Conservation (phyloP, 2,113 vertebrate genomes). For the Eolophus roseicapilla region DNA sequence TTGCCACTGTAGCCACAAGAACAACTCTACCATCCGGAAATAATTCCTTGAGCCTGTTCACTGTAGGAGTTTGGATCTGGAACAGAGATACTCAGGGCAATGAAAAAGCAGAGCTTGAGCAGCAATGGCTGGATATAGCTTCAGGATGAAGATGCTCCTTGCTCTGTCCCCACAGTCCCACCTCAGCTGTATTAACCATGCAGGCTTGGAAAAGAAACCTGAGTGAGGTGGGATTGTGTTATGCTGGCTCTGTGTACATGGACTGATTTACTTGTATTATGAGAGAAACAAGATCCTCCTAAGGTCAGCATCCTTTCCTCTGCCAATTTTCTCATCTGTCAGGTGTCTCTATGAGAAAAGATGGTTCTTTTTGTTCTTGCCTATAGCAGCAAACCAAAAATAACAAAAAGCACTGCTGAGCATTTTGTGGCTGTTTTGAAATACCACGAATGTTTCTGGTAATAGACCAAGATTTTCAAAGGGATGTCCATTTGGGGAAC, state of each 20-base stretch:
- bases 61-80: neutral
- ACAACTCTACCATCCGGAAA: neutral
- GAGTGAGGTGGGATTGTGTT: neutral
- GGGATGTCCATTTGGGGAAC: neutral
- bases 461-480: conserved; percentile 17
- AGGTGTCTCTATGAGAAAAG: neutral
- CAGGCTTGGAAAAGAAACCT: neutral
- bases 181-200: neutral
- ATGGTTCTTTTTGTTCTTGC: neutral
- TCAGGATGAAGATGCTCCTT: neutral
- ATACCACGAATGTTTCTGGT: neutral
- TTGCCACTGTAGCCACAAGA: neutral
- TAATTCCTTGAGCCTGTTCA: neutral
- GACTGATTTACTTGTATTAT: neutral
- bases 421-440: neutral
- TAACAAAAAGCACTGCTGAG: neutral
- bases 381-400: neutral
- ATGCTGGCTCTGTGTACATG: neutral
- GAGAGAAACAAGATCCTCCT: neutral
- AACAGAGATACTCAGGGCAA: neutral
- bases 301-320: neutral
- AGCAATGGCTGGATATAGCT: neutral
- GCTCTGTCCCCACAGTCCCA: neutral
- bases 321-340: neutral
- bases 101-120: neutral